A percentile compares a stretch with the other conserved stretches of the same genome.
Evolutionary conservation across 1,140 invertebrate genomes (phyloP).

Genomic region (Drosophila pachea): DNA sequence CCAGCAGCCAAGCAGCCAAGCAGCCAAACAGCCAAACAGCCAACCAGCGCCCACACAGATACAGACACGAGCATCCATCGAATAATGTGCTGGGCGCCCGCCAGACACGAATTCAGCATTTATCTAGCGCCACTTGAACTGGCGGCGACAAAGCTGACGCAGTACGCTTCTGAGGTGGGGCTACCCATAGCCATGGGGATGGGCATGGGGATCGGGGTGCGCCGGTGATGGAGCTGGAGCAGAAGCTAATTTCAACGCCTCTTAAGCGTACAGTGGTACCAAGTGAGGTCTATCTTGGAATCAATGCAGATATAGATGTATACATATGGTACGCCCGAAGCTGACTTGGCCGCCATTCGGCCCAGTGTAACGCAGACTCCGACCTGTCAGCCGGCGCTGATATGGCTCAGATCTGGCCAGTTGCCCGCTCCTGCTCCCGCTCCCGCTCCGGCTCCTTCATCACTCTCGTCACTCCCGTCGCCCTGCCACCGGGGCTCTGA

Average conservation of each 20-base stretch:
- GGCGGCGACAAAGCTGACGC: slow-evolving; percentile 31
- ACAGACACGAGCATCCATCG: slow-evolving; percentile 28
- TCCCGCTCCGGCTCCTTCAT: neutral
- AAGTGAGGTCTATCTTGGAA: neutral
- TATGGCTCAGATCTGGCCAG: slow-evolving; percentile 8
- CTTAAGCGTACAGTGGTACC: slow-evolving; percentile 67
- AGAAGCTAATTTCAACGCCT: slow-evolving; percentile 70
- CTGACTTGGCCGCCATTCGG: too few species aligned
- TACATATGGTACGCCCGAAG: too few species aligned
- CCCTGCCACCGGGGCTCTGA: slow-evolving; percentile 20
- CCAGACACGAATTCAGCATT: slow-evolving; percentile 76
- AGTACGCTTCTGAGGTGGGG: neutral
- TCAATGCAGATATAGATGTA: too few species aligned
- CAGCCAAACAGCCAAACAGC: too few species aligned
- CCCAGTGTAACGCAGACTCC: slow-evolving; percentile 49
- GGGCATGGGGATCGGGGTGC: too few species aligned
- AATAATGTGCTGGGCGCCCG: slow-evolving; percentile 69
- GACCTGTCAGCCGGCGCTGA: slow-evolving; percentile 50
- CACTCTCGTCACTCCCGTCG: neutral
- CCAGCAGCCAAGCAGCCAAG: too few species aligned
- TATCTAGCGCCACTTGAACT: slow-evolving; percentile 74
- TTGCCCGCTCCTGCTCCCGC: neutral
- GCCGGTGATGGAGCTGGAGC: slow-evolving; percentile 32
- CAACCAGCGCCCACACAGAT: slow-evolving; percentile 3
- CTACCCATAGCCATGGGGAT: too few species aligned